Conservation (phyloP, 1,140 invertebrate species). For the Zaprionus capensis region DNA sequence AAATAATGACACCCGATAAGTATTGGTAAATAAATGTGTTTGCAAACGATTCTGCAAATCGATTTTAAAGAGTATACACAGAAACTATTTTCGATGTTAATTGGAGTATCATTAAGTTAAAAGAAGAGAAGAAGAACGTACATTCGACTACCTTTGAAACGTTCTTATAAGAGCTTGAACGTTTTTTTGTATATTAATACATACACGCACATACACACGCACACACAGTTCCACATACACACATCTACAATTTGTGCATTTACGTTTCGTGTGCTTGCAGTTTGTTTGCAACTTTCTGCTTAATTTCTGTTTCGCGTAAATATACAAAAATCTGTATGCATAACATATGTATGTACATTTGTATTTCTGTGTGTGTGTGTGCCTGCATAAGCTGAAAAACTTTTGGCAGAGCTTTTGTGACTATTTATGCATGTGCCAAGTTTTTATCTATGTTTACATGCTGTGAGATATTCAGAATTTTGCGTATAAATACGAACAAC, state of each 20-base stretch:
- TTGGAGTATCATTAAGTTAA: not conserved
- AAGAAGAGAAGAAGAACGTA: not conserved
- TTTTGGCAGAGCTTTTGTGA: slow-evolving; percentile 26
- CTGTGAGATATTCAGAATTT: not conserved
- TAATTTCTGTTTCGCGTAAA: slow-evolving; percentile 70
- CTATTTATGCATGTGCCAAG: slow-evolving; percentile 33
- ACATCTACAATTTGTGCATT: slow-evolving; percentile 34
- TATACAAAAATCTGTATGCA: slow-evolving; percentile 59
- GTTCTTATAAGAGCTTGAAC: not conserved
- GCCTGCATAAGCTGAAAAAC: not conserved
- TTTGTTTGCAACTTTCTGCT: slow-evolving; percentile 50
- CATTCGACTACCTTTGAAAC: not conserved
- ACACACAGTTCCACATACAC: not conserved
- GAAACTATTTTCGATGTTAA: not conserved
- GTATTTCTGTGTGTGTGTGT: not conserved
- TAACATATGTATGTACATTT: not conserved
- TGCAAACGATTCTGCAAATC: not conserved
- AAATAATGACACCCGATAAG: too few relatives aligned
- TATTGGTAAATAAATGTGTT: not conserved
- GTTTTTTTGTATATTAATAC: not conserved
- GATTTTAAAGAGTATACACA: not conserved
- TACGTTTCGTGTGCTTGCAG: slow-evolving; percentile 23
- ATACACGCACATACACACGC: not conserved
- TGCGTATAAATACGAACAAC: not conserved
- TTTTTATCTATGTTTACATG: slow-evolving; percentile 24